Base-by-base conservation (phyloP, 2,888 invertebrate species). In the Amaurobius ferox region DNA sequence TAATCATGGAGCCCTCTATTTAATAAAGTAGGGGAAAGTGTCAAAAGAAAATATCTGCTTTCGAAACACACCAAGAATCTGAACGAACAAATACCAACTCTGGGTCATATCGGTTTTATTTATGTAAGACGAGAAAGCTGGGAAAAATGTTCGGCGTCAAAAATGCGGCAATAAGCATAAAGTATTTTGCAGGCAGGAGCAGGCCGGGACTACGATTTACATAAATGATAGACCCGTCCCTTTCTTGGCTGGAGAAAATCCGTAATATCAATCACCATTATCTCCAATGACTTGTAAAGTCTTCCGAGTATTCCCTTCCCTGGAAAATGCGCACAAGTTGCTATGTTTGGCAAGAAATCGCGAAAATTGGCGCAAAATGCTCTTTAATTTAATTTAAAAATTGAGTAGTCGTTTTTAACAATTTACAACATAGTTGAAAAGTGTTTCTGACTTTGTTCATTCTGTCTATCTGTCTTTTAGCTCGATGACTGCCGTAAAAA, bases 271-370 rank as follows among this genome's bases (percentile, higher is more conserved):
- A 85, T 85, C 83, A 85, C 77, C 83, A 85, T 85, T 85, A 85
- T 77, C 83, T 85, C 83, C 83, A 85, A 85, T 85, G 83, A 85
- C 83, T 85, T 85, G 83, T 85, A 85, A 85, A 85, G 83, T 85
- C 77, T 71, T 55, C 55, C 13, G 55, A 35, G 64, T 66, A 77
- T 77, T 83, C 76, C 83, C 71, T 74, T 74, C 62, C 44, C 30
- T 28, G 28, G 71, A 39, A 64, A 70, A 28, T 30, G 26, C 40
- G 30, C 28, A 26, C 28, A 28, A 16, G 29, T 30, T 30, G 29
- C 29, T 29, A 23, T 29, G 29, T 29, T 64, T 64, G 64, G 40
- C 23, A n/a, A n/a, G 30, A 7, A 32, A 11, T 13, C 16, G 19
- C 30, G 16, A 23, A 48, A 23, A 13, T 85, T 85, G 83, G 83